Evolutionary conservation across 2,888 invertebrate species (phyloP), one percentile per base, ranked within the genome.

Genomic region (Patella depressa): DNA sequence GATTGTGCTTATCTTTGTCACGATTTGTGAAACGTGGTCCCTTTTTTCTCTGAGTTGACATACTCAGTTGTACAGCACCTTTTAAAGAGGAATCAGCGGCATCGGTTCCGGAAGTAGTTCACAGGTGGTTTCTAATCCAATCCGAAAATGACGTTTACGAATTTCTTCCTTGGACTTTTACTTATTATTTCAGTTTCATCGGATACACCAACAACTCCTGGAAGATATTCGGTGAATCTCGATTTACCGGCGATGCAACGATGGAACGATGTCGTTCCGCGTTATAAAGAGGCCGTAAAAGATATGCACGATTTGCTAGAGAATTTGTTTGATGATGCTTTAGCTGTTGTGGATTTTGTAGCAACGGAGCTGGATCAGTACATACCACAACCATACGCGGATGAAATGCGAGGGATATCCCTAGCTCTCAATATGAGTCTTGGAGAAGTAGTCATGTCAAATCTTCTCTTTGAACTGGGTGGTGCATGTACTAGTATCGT

Each of bases 401-500:
- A 76, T 17, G 76, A 76, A 72, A 71, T 76, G 72, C 54, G 71
- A 72, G 76, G 76, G 15, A 76, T 76, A 34, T 57, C 76, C 54
- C n/a, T 54, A 12, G 72, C 76, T 19, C 11, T 76, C 19, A 76
- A 76, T 19, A 15, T 70, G 53, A 76, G 76, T 45, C 53, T 76
- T 17, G 76, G 76, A 9, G 76, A 76, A 34, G 72, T 76, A 11
- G 72, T 76, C 11, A 53, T 76, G 29, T 14, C 57, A 34, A 76
- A 76, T 54, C 55, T 76, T 0, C 19, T 17, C 24, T 76, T 72
- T 24, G 76, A 76, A 29, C 57, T 72, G 54, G 17, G 4, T 76
- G 84, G 84, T 11, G 77, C 76, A 29, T 90, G 90, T 78, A 90
- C 90, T 2, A 90, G 90, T 71, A 88, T 90, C 45, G 86, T 90